Base-by-base conservation (phyloP, 2,113 vertebrate genomes). In the Pyxicephalus adspersus region DNA sequence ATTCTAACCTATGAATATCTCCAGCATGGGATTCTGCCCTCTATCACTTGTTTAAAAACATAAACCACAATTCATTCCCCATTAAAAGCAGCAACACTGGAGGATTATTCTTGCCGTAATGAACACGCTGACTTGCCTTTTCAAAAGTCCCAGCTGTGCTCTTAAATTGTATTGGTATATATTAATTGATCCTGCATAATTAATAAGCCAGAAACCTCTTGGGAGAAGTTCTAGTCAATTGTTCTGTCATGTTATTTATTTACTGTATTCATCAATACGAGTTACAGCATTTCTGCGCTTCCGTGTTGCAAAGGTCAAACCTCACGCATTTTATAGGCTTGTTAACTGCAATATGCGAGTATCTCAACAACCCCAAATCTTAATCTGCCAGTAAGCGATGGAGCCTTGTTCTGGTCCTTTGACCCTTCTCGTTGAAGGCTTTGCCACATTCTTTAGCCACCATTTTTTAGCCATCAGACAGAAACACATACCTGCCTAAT, bases 151-250 rank as follows among this genome's bases (percentile, higher is more conserved):
- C 17, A 31, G 28, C 70, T 31, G 70, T 19, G 31, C 22, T 73
- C 28, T 28, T 57, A 73, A 73, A 57, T 31, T 73, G 18, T 16
- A 57, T 57, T 57, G 70, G 26, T 73, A 54, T 15, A 73, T 73
- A 73, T 73, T 57, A 73, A 73, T 73, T 73, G 52, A 73, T 58
- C 31, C 50, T 73, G 52, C 70, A 58, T 73, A 57, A 29, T 16
- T 58, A n/a, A 54, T 34, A 22, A 58, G 70, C 70, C 28, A 73
- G 13, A 58, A 57, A 57, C 50, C 70, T 73, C 70, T 13, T 9
- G 20, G 70, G 70, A 7, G 20, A n/a, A 18, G 20, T 20, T 73
- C 20, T 3, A 23, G 29, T 58, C 52, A 58, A 57, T 73, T 73
- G 52, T 73, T 58, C 50, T 70, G 2, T 73, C 26, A 45, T 45